A percentile compares a stretch with the other conserved stretches of the same genome.
Conservation (phyloP, 2,113 vertebrate species). For the Mastomys natalensis region DNA sequence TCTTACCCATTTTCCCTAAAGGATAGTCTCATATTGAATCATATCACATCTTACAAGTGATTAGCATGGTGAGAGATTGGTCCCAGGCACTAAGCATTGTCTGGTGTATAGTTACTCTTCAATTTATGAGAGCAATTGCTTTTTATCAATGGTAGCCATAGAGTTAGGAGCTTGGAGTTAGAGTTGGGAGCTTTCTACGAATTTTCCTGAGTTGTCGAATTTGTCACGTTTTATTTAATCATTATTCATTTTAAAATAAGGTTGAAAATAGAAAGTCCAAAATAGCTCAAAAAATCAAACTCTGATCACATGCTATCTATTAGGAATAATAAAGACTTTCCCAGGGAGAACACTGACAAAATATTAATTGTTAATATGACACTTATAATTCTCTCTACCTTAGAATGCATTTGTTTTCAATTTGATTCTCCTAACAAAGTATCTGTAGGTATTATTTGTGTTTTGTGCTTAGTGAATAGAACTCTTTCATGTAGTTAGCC, state of each 20-base stretch:
- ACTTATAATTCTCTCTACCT: background rate
- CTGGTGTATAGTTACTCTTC: background rate
- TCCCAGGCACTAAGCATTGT: background rate
- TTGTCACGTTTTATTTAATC: background rate
- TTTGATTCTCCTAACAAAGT: background rate
- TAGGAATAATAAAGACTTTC: background rate
- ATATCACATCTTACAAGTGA: background rate
- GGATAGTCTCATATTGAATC: background rate
- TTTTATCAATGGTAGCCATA: background rate
- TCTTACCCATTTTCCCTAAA: background rate
- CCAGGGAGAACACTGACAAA: background rate
- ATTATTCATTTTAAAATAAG: slow-evolving; percentile 45
- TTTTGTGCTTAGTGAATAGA: background rate
- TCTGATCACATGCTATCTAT: background rate
- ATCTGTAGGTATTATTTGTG: background rate
- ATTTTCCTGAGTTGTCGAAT: background rate
- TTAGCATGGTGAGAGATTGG: background rate
- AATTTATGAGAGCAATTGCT: background rate
- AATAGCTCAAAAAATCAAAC: background rate
- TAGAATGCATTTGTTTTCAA: background rate
- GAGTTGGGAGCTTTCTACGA: background rate
- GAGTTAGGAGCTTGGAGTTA: too few relatives aligned
- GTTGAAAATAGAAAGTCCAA: background rate
- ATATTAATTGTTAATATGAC: background rate
- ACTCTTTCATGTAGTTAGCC: background rate